Conservation (phyloP, 2,113 vertebrate species). For the Gallinago paraguaiae region DNA sequence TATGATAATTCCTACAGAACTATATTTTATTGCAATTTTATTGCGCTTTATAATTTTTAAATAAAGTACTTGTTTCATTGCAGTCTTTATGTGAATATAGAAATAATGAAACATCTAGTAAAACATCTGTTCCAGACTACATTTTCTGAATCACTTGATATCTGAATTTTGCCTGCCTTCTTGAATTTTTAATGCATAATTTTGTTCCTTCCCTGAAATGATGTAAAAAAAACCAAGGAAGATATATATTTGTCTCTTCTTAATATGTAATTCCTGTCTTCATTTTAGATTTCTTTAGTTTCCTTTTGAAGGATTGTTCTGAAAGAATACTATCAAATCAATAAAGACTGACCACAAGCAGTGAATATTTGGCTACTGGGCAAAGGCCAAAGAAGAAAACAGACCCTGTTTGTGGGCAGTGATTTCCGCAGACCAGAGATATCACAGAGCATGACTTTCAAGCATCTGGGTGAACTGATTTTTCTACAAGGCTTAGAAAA, state of each 20-base stretch:
- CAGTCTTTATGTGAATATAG: background rate
- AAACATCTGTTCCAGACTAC: background rate
- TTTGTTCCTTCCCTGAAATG: background rate
- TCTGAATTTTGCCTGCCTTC: background rate
- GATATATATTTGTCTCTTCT: background rate
- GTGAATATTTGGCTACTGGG: background rate
- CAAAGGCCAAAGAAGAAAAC: background rate
- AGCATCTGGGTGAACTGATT: background rate
- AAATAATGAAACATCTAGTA: background rate
- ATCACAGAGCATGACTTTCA: background rate
- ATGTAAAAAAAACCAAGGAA: background rate
- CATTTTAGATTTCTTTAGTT: background rate
- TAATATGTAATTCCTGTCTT: background rate
- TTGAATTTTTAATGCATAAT: background rate
- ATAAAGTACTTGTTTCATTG: background rate
- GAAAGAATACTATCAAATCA: background rate
- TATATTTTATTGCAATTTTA: background rate
- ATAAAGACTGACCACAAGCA: background rate
- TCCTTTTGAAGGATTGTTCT: background rate
- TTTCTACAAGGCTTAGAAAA: background rate
- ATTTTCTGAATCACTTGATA: background rate
- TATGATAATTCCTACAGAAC: background rate
- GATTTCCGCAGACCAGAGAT: background rate
- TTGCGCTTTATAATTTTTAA: background rate
- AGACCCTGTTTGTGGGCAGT: fast-evolving